phyloP scores from a whole-genome alignment of 1,140 invertebrate genomes.

The Agraylea sexmaculata region DNA sequence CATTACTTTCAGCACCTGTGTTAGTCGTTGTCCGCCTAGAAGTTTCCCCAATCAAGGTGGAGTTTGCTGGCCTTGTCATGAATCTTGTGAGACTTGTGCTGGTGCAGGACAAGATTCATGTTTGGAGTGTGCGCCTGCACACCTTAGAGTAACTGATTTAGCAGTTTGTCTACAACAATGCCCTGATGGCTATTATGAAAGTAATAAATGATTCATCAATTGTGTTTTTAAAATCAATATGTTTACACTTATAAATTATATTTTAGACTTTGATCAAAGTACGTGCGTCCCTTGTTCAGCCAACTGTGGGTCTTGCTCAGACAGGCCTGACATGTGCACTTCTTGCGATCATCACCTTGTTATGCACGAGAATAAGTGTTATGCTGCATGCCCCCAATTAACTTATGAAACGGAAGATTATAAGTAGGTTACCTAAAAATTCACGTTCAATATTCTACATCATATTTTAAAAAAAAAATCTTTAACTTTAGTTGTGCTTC shows the following conservation, averaged over 20 bases:
- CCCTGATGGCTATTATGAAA: conserved; percentile 75
- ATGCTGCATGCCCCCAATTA: conserved; percentile 65
- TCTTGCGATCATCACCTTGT: conserved; percentile 74
- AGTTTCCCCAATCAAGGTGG: conserved; percentile 67
- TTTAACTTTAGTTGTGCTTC: conserved; percentile 47
- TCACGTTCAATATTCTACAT: neutral
- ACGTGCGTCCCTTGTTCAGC: conserved; percentile 62
- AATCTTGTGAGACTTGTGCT: conserved; percentile 71
- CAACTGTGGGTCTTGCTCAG: conserved; percentile 71
- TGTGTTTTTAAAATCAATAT: neutral
- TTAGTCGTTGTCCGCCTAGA: conserved; percentile 65
- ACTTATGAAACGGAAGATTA: conserved; percentile 77
- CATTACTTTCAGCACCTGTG: conserved; percentile 50
- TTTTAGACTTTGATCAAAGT: conserved; percentile 52
- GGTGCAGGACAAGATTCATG: conserved; percentile 74
- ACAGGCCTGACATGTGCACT: conserved; percentile 65
- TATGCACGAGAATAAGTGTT: conserved; percentile 66
- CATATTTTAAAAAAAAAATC: conserved; percentile 5
- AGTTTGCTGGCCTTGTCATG: conserved; percentile 70
- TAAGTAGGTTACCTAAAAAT: conserved; percentile 35
- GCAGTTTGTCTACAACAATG: conserved; percentile 73
- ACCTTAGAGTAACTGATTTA: conserved; percentile 64
- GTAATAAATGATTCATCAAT: conserved; percentile 34
- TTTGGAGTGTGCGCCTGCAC: conserved; percentile 65
- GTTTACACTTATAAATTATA: conserved; percentile 3